Evolutionary conservation across 2,113 vertebrate genomes (phyloP), one percentile per base, ranked within the genome.

Genomic region (Melanocharis versteri): DNA sequence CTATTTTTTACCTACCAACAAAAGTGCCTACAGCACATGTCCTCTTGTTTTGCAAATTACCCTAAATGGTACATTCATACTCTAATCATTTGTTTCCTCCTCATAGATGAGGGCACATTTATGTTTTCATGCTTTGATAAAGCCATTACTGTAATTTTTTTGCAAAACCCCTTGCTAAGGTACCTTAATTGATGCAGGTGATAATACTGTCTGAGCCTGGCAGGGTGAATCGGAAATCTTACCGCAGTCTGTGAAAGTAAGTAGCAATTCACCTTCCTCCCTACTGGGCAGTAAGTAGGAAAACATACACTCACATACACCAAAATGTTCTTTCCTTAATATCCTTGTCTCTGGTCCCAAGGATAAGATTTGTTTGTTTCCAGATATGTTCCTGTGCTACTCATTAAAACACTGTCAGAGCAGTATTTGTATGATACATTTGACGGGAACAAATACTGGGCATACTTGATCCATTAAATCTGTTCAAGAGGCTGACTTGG

Each of bases 221-320:
- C 93, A 94, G 94, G 79, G 93, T 21, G 45, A 94, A 82, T 75
- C 2, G 24, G 96, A 91, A 94, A 91, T 81, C 57, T 77, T 97
- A 61, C 86, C 86, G 69, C 68, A 87, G 78, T 45, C 87, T 94
- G 87, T 20, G 8, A 93, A 95, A 93, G 93, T 94, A 96, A 97
- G 86, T 71, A 96, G 93, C 87, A 96, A 94, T 97, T 97, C 97
- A 93, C 87, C 73, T 96, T 96, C 95, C 94, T 96, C 96, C 97
- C 96, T 93, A 75, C 96, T 96, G 96, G 97, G 95, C 96, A 97
- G 97, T 97, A 98, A 95, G n/a, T 88, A 81, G 80, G 89, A 93
- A 95, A 95, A 94, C 96, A 96, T 93, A 94, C 30, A 23, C 40
- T 54, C 88, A 54, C 88, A 92, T 97, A 85, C 94, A 97, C 96